Base-by-base conservation (phyloP, 2,888 invertebrate species). In the Ashinkailepas kermadecensis region DNA sequence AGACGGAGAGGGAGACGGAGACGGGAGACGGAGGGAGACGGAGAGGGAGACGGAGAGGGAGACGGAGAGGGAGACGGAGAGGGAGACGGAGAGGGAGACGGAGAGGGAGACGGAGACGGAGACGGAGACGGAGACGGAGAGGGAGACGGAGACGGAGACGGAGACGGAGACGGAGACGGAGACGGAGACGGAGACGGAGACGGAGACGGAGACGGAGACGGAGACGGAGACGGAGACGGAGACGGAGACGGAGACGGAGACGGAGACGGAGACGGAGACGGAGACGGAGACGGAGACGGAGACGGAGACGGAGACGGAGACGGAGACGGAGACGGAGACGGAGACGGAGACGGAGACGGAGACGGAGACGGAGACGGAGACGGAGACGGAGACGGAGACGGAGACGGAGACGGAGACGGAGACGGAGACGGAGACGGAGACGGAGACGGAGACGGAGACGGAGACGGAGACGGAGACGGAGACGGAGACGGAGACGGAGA, bases 371-470 rank as follows among this genome's bases (percentile, higher is more conserved):
- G 85, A 84, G 84, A 84, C 70, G 13, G 39, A 80, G 80, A 78
- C 83, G 80, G 58, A 81, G 81, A 70, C 81, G 70, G 81, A 67
- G 83, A 81, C 78, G 81, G 82, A 82, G 25, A 15, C 18, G 57
- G 65, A 54, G 15, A 65, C 15, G 62, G 85, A 86, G 86, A 86
- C 85, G 85, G 85, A 86, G 86, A 86, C 85, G 85, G 86, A 86
- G 85, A 85, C 84, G 85, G 85, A 85, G 85, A 84, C 85, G 85
- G 85, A 85, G 86, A 86, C 86, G 86, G 84, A 85, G 86, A 83
- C 85, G 84, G 83, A 84, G 82, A 83, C 81, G 84, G 82, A 85
- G 82, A 79, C 81, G 80, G 81, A 81, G 83, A 70, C 81, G 81
- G 81, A 67, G 81, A 70, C 58, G 81, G 81, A 82, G 86, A 85